Evolutionary conservation across 1,140 invertebrate species (phyloP).

Genomic region (Laupala kohalensis): DNA sequence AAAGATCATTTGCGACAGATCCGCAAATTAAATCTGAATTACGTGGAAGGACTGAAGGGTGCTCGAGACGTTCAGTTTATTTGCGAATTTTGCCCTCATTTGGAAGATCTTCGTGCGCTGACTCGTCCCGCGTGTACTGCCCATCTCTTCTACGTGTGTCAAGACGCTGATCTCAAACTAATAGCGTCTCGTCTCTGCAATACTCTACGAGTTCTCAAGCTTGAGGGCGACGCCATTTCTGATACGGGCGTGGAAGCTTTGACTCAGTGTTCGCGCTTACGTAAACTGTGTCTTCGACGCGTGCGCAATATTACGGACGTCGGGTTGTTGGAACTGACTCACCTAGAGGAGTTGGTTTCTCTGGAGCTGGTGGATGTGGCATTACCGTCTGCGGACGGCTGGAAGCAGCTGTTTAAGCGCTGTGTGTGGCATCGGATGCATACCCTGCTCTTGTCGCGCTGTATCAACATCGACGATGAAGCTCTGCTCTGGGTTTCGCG

Average conservation of each 20-base stretch:
- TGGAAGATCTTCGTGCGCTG: neutral
- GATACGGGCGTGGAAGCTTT: neutral
- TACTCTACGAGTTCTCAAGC: neutral
- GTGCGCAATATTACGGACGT: neutral
- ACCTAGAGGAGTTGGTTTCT: neutral
- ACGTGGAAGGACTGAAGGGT: neutral
- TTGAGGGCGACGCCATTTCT: neutral
- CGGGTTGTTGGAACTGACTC: neutral
- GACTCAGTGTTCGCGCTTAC: neutral
- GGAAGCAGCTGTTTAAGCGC: neutral
- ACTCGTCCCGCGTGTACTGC: neutral
- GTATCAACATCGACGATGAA: neutral
- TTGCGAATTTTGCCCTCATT: neutral
- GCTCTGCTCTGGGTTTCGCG: neutral
- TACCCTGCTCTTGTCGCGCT: neutral
- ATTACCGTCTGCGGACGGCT: neutral
- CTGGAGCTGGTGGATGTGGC: neutral
- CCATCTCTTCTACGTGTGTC: neutral
- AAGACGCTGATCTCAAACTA: neutral
- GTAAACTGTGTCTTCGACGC: neutral
- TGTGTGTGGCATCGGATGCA: neutral
- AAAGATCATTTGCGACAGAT: neutral
- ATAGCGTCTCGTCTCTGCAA: neutral
- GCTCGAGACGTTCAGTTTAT: neutral
- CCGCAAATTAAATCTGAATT: neutral